A percentile compares a stretch with the other conserved stretches of the same genome.
Evolutionary conservation across 2,797 vertebrate species (phyloP).

Genomic region (Tenualosa thibaudeaui): DNA sequence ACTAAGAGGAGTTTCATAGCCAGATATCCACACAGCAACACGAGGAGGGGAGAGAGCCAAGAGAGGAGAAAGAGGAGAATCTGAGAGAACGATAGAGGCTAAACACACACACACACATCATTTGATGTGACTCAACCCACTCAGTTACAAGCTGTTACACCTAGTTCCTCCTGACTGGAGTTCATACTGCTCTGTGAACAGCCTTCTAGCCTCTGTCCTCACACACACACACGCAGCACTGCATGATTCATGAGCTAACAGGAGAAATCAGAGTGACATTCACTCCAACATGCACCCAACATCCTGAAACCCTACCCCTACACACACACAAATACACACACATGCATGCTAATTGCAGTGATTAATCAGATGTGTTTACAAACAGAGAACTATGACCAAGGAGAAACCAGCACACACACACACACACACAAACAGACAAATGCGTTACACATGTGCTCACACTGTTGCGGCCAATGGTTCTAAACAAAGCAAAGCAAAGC

Average conservation of each 20-base stretch:
- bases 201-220: not conserved
- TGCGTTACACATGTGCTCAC: conserved; percentile 7
- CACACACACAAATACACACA: conserved; percentile 24
- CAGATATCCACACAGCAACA: no score
- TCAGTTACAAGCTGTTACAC: not conserved
- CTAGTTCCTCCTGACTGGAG: not conserved
- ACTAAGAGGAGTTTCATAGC: no score
- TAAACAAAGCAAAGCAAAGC: not conserved
- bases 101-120: conserved; percentile 39
- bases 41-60: no score
- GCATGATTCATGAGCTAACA: conserved; percentile 4
- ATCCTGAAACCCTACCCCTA: not conserved
- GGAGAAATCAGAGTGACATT: not conserved
- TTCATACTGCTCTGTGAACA: not conserved
- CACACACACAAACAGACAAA: conserved; percentile 26
- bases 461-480: not conserved
- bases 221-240: conserved; percentile 7
- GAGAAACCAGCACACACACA: not conserved
- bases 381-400: not conserved
- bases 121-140: not conserved
- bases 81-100: conserved; percentile 58
- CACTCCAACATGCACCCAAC: not conserved
- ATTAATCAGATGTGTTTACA: not conserved
- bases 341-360: not conserved
- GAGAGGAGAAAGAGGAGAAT: no score